These are phyloP conservation scores for Stegophylla sp. DNA, from an alignment of 2,888 invertebrate species.

Conservation along the genomic window DNA sequence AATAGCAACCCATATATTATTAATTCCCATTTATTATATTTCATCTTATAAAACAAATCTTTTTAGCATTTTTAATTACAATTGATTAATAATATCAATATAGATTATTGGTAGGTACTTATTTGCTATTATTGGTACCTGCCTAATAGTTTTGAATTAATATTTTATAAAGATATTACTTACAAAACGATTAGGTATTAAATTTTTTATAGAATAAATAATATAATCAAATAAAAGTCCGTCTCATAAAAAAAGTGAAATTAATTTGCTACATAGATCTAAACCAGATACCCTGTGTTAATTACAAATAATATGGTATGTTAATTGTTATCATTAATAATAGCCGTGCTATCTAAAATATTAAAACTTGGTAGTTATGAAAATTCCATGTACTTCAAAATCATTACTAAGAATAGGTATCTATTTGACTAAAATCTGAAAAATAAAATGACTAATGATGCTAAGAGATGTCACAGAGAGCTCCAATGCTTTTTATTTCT, in stretches of 20 bases:
- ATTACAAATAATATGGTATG: conserved; percentile 27
- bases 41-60: no score
- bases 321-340: conserved; percentile 1
- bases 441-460: background rate
- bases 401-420: background rate
- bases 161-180: background rate
- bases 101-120: no score
- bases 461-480: background rate
- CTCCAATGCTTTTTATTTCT: background rate
- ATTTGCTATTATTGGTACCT: no score
- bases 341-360: background rate
- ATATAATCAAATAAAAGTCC: background rate
- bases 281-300: background rate
- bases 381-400: conserved; percentile 12
- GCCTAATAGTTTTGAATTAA: no score
- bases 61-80: no score
- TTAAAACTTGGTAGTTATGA: background rate
- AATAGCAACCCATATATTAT: no score
- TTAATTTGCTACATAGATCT: conserved; percentile 11
- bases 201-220: no score
- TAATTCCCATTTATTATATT: no score
- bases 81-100: no score
- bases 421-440: background rate
- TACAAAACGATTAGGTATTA: background rate
- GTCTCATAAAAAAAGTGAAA: background rate